Conservation (phyloP, 2,797 vertebrate species). For the Petrocephalus sullivani region DNA sequence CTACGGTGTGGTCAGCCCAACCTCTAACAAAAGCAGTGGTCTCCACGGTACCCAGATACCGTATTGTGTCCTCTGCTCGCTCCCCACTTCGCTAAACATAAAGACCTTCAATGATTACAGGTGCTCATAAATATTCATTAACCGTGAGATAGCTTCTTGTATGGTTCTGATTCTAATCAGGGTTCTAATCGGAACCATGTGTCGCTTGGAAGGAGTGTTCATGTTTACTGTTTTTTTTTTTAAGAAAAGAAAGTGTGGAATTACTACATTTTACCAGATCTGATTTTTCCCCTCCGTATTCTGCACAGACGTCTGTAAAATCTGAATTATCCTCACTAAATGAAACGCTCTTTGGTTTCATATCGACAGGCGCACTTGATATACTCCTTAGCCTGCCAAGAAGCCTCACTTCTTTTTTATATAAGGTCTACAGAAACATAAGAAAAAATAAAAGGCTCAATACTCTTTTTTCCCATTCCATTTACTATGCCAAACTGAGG, state of each 20-base stretch:
- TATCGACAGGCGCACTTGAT: background rate
- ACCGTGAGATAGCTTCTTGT: background rate
- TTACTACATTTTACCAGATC: background rate
- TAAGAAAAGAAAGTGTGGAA: background rate
- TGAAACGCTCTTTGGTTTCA: background rate
- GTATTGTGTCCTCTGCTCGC: background rate
- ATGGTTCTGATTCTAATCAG: constrained; percentile 16
- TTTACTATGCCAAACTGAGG: background rate
- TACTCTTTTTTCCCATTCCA: background rate
- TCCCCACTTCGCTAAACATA: background rate
- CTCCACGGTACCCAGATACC: background rate
- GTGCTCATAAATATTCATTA: constrained; percentile 5
- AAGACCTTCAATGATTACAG: constrained; percentile 8
- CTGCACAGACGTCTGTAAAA: background rate
- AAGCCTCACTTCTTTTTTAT: background rate
- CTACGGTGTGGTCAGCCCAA: background rate
- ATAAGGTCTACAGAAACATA: background rate
- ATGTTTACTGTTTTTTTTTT: background rate
- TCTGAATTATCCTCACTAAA: background rate
- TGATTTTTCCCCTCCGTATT: background rate
- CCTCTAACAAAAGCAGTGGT: background rate
- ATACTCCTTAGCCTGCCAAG: background rate
- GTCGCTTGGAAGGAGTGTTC: background rate
- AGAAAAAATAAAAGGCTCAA: background rate
- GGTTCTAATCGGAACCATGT: background rate